Evolutionary conservation across 2,888 invertebrate genomes (phyloP).

Genomic region (Plagiodera versicolora): DNA sequence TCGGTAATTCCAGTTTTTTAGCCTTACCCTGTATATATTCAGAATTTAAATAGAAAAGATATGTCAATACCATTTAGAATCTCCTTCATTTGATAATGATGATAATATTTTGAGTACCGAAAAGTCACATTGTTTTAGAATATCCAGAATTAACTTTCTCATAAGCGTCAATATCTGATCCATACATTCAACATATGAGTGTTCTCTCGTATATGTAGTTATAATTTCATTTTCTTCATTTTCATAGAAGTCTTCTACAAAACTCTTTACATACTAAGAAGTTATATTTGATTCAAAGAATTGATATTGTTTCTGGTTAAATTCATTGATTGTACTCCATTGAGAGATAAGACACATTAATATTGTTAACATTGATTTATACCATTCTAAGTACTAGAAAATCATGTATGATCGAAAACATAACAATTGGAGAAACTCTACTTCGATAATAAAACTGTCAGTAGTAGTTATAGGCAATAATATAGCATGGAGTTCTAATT

Average conservation of each 20-base stretch:
- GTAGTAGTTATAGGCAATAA: neutral
- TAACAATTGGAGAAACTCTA: neutral
- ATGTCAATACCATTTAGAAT: too few relatives aligned
- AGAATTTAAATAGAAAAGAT: too few relatives aligned
- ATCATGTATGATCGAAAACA: neutral
- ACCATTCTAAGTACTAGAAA: neutral
- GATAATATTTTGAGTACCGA: too few relatives aligned
- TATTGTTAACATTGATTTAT: slow-evolving; percentile 42
- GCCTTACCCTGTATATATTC: too few relatives aligned
- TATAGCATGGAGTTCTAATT: neutral
- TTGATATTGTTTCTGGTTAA: neutral
- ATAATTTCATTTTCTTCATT: neutral
- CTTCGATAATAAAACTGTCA: too few relatives aligned
- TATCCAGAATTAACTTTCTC: too few relatives aligned
- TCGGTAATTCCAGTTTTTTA: too few relatives aligned
- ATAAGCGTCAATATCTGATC: too few relatives aligned
- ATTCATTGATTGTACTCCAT: slow-evolving; percentile 43
- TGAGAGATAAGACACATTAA: slow-evolving; percentile 47
- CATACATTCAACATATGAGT: too few relatives aligned
- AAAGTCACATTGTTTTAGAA: too few relatives aligned
- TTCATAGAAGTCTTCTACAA: neutral
- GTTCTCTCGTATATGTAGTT: too few relatives aligned
- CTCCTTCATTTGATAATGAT: too few relatives aligned
- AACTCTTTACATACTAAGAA: neutral
- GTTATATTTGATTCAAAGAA: neutral